phyloP scores from a whole-genome alignment of 2,113 vertebrate genomes.

The Callopanchax toddi region DNA sequence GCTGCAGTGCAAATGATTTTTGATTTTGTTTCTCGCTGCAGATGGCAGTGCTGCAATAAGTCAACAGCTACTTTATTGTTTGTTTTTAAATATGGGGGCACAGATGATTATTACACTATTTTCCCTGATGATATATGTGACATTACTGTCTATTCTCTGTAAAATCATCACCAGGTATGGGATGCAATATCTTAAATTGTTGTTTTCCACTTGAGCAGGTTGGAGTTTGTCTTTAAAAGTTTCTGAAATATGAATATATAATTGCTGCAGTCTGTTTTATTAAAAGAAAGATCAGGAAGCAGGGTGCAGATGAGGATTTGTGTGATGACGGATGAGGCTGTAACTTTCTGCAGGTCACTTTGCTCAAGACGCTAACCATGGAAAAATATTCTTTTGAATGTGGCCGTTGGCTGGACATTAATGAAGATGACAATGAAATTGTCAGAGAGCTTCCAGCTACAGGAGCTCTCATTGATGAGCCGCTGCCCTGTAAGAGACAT shows the following conservation, averaged over 20 bases:
- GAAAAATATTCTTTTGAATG: conserved; percentile 94
- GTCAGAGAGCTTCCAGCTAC: conserved; percentile 90
- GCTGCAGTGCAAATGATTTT: neutral
- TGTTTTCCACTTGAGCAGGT: too few species aligned
- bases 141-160: too few species aligned
- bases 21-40: neutral
- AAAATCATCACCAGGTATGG: too few species aligned
- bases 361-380: conserved; percentile 91
- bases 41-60: neutral
- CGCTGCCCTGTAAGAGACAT: conserved; percentile 83
- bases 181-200: too few species aligned
- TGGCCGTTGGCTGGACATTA: conserved; percentile 94
- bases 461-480: conserved; percentile 83
- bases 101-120: too few species aligned
- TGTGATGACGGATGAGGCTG: neutral
- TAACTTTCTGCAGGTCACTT: conserved; percentile 81
- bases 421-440: conserved; percentile 95
- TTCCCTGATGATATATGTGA: too few species aligned
- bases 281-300: neutral
- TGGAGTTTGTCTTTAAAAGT: too few species aligned
- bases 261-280: conserved; percentile 8
- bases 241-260: too few species aligned
- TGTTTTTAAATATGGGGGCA: neutral
- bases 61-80: neutral
- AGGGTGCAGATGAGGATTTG: neutral